These are phyloP conservation scores for Hydraecia micacea DNA, from an alignment of 2,888 invertebrate genomes.

Conservation along the genomic window DNA sequence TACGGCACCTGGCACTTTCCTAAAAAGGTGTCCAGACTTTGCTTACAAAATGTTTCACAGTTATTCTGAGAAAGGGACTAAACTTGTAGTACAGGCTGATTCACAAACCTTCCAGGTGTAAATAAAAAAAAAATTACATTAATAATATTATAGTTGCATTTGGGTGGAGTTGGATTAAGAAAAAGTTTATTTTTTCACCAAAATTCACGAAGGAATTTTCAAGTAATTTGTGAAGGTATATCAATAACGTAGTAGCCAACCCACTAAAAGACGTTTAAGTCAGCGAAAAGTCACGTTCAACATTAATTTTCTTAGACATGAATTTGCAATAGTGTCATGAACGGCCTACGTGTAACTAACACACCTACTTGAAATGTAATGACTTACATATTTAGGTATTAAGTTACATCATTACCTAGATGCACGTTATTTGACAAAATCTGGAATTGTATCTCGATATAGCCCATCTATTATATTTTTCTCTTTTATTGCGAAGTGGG, in stretches of 20 bases:
- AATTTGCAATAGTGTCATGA: conserved; percentile 16
- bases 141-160: background rate
- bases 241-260: background rate
- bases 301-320: conserved; percentile 35
- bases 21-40: background rate
- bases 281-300: conserved; percentile 33
- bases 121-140: background rate
- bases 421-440: no score
- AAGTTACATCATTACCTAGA: conserved; percentile 19
- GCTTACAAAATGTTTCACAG: background rate
- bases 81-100: background rate
- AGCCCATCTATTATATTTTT: no score
- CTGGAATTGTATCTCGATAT: no score
- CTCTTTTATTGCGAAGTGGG: no score
- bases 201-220: background rate
- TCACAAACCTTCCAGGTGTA: background rate
- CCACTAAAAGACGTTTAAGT: conserved; percentile 21
- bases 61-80: background rate
- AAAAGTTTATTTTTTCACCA: background rate
- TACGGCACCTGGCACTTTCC: background rate
- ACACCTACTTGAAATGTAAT: conserved; percentile 32
- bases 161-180: background rate
- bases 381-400: conserved; percentile 24
- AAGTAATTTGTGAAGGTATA: background rate
- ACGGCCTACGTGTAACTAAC: conserved; percentile 10